phyloP scores from a whole-genome alignment of 2,888 invertebrate species.

The Scaptomyza caliginosa region DNA sequence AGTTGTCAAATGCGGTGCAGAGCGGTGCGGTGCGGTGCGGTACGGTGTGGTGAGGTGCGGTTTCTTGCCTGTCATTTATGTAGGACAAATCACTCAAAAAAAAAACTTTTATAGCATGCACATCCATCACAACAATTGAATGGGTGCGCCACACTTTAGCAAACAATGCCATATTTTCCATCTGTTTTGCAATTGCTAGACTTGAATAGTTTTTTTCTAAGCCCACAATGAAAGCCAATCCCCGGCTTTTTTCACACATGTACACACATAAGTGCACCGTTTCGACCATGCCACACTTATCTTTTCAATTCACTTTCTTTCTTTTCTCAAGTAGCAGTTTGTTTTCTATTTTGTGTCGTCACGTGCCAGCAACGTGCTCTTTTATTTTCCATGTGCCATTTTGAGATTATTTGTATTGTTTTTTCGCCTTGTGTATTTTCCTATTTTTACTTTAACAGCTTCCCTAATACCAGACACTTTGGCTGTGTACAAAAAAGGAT shows the following conservation, averaged over 20 bases:
- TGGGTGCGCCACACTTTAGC: neutral
- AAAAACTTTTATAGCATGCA: slow-evolving; percentile 26
- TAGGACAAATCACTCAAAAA: slow-evolving; percentile 27
- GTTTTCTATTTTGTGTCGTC: slow-evolving; percentile 37
- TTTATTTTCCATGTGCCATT: slow-evolving; percentile 60
- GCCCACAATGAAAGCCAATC: slow-evolving; percentile 9
- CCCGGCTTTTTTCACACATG: neutral
- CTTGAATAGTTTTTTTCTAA: slow-evolving; percentile 9
- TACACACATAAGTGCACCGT: slow-evolving; percentile 2
- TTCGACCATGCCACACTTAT: slow-evolving; percentile 27
- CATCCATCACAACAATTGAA: slow-evolving; percentile 3
- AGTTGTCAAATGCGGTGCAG: neutral
- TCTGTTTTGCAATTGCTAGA: slow-evolving; percentile 1
- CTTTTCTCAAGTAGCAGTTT: slow-evolving; percentile 13
- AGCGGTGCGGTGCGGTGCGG: too few relatives aligned
- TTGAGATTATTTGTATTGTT: slow-evolving; percentile 70
- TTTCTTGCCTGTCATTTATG: neutral
- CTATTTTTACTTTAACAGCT: slow-evolving; percentile 9
- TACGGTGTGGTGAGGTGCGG: too few relatives aligned
- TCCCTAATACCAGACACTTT: slow-evolving; percentile 42
- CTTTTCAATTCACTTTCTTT: slow-evolving; percentile 38
- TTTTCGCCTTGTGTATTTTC: slow-evolving; percentile 16
- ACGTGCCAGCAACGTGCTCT: slow-evolving; percentile 62
- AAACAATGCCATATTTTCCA: slow-evolving; percentile 8
- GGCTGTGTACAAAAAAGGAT: slow-evolving; percentile 24